Evolutionary conservation across 1,140 invertebrate species (phyloP).

Genomic region (Parapsyche elsis): DNA sequence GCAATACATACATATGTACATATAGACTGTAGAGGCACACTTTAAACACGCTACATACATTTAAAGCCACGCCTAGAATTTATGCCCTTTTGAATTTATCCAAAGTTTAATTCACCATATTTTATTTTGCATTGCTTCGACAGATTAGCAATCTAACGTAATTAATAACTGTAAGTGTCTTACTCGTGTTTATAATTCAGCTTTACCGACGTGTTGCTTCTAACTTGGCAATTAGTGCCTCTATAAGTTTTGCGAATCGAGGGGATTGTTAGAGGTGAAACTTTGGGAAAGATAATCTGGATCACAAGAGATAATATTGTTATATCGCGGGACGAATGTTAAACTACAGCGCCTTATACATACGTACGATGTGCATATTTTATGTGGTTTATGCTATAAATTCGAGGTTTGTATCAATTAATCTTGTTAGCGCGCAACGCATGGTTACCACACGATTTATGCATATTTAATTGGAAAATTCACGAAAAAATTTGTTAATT

Average conservation of each 20-base stretch:
- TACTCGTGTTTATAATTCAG: constrained; percentile 47
- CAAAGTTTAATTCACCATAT: too few relatives aligned
- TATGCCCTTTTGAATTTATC: too few relatives aligned
- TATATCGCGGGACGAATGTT: background rate
- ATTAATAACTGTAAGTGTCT: background rate
- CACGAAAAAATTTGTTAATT: background rate
- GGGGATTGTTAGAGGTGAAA: constrained; percentile 40
- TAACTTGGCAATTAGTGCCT: constrained; percentile 52
- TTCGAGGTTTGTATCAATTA: background rate
- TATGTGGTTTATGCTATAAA: background rate
- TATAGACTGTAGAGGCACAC: too few relatives aligned
- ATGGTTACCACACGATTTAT: background rate
- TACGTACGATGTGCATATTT: too few relatives aligned
- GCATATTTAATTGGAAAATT: background rate
- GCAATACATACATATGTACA: background rate
- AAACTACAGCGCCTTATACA: background rate
- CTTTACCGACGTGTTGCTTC: constrained; percentile 36
- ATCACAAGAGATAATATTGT: constrained; percentile 42
- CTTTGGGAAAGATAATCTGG: constrained; percentile 47
- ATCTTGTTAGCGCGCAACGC: background rate
- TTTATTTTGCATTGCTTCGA: background rate
- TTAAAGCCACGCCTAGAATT: too few relatives aligned
- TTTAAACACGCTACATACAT: too few relatives aligned
- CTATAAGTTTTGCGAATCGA: constrained; percentile 37
- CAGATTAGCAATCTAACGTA: background rate